Conservation (phyloP, 2,888 invertebrate genomes). For the Sympetrum striolatum region DNA sequence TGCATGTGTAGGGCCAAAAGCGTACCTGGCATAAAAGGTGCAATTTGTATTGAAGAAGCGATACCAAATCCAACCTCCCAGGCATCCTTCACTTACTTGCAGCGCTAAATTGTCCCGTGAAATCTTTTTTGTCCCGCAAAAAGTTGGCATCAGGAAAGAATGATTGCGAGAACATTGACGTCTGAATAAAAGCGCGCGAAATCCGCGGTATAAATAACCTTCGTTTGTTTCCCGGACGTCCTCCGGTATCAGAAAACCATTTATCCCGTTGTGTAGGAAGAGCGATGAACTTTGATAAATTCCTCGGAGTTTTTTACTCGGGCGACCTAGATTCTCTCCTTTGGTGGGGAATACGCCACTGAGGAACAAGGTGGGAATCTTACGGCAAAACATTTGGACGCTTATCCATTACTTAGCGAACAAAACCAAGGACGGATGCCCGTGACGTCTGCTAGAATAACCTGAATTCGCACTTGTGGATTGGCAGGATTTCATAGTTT, state of each 20-base stretch:
- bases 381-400: neutral
- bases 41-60: no score
- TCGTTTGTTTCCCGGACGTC: neutral
- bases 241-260: neutral
- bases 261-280: neutral
- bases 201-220: neutral
- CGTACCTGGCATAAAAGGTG: no score
- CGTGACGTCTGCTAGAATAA: neutral
- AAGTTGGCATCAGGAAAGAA: neutral
- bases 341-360: neutral
- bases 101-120: no score
- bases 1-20: no score
- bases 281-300: neutral
- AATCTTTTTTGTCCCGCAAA: neutral
- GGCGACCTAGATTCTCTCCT: neutral
- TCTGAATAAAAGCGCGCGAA: neutral
- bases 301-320: neutral
- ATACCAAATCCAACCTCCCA: no score
- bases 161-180: neutral
- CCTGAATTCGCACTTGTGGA: neutral
- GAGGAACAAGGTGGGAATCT: neutral
- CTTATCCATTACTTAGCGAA: neutral
- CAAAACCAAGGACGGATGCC: no score
- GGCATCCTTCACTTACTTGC: no score
- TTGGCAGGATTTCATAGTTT: neutral